A percentile compares a stretch with the other conserved stretches of the same genome.
These are phyloP conservation scores for Melanostigma gelatinosum DNA, from an alignment of 2,113 vertebrate species.

Conservation along the genomic window DNA sequence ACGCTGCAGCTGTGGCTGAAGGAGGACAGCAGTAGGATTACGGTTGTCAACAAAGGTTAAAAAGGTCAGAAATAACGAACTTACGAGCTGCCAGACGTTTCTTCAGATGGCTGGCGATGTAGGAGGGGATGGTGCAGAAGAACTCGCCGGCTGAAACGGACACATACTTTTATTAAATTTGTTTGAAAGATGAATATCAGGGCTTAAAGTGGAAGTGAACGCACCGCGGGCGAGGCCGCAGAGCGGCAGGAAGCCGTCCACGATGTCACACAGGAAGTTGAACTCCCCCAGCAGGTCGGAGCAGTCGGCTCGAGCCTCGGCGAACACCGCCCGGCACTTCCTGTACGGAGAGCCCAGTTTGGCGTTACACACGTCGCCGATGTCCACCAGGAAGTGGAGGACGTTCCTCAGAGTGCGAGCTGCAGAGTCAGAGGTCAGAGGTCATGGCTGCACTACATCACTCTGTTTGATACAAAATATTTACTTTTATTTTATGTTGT, in stretches of 20 bases:
- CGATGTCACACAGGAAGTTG: conserved; percentile 83
- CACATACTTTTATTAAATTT: background rate
- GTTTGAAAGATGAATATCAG: background rate
- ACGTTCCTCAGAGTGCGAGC: conserved; percentile 85
- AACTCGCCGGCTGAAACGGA: conserved; percentile 76
- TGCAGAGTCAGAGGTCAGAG: conserved; percentile 64
- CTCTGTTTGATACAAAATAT: background rate
- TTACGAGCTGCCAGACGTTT: conserved; percentile 79
- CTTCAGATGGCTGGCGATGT: conserved; percentile 81
- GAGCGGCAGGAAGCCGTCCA: conserved; percentile 82
- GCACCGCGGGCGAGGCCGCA: conserved; percentile 81
- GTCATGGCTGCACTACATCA: background rate
- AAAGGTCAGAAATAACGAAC: conserved; percentile 49
- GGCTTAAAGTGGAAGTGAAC: conserved; percentile 25
- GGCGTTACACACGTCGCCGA: conserved; percentile 84
- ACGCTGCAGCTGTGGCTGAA: conserved; percentile 78
- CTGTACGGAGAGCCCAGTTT: conserved; percentile 84
- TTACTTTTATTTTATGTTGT: background rate
- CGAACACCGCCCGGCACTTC: conserved; percentile 84
- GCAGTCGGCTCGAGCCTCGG: conserved; percentile 79
- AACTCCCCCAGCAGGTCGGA: conserved; percentile 70
- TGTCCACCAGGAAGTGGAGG: conserved; percentile 84
- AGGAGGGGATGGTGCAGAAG: conserved; percentile 89
- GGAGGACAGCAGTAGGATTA: rapidly evolving
- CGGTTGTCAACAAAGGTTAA: too few relatives aligned